phyloP scores from a whole-genome alignment of 2,797 vertebrate genomes.

The Sebastiscus albofasciatus region DNA sequence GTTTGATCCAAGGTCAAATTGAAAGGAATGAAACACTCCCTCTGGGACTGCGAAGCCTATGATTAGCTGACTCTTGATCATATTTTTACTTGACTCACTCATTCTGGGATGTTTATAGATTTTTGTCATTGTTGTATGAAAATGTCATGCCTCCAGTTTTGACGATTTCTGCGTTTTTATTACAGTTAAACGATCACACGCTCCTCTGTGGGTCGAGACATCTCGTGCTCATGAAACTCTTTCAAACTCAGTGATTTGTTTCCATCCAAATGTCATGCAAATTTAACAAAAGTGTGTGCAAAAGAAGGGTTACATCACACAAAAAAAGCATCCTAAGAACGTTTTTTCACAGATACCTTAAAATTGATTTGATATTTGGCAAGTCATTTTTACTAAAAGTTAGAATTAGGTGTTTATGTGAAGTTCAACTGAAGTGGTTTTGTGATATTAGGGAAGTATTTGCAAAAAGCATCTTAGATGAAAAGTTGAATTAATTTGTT shows the following conservation, averaged over 20 bases:
- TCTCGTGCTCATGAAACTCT: not conserved
- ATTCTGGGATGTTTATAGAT: not conserved
- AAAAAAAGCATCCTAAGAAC: not conserved
- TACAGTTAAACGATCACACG: not conserved
- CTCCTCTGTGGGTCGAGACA: not conserved
- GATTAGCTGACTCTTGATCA: not conserved
- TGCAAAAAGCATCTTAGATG: not conserved
- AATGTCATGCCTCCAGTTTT: not conserved
- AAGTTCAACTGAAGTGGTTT: not conserved
- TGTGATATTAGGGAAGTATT: not conserved
- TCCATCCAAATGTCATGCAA: conserved; percentile 21
- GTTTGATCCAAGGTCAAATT: conserved; percentile 5
- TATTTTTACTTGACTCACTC: not conserved
- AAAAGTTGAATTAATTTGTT: not conserved
- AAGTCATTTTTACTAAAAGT: not conserved
- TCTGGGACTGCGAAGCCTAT: not conserved
- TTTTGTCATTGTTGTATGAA: not conserved
- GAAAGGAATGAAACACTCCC: conserved; percentile 6
- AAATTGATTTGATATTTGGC: not conserved
- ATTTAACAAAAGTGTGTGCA: not conserved
- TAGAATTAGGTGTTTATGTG: not conserved
- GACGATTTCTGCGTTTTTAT: not conserved
- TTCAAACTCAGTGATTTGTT: not conserved
- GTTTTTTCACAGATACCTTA: not conserved
- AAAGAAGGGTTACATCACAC: not conserved